Evolutionary conservation across 2,888 invertebrate genomes (phyloP), one percentile per base, ranked within the genome.

Genomic region (Macrosiphum euphorbiae): DNA sequence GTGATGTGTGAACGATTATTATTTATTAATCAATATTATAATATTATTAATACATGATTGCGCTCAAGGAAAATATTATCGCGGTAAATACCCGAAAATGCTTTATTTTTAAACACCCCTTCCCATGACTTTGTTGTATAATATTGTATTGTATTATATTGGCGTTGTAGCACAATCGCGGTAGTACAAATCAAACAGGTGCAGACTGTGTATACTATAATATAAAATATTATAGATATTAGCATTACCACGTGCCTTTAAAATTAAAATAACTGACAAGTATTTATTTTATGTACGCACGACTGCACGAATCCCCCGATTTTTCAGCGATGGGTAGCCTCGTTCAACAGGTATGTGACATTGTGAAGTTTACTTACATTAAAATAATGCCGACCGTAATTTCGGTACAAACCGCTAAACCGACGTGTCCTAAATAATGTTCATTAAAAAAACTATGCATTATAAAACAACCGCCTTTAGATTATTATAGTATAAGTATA

Each of bases 401-500:
- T 86, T 86, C 16, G 13, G 86, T 28, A 47, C 16, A n/a, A 86
- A 50, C 47, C 47, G 47, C 86, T 16, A 47, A 28, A 50, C 28
- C 16, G 47, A 24, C 44, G 47, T 47, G 47, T n/a, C 47, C 16
- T 4, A 47, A 86, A 86, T 11, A 86, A 44, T 50, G 11, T 86
- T 67, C 2, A 35, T 16, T 16, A 78, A 78, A 35, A 78, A 78
- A 41, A 35, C 7, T 7, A 78, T 78, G 87, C n/a, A 50, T 52
- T 87, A 87, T 87, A 44, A 85, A 91, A 85, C n/a, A 26, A 52
- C 50, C 24, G 50, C 78, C 3, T 55, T 91, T 44, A 86, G 86
- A 92, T 92, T 92, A 92, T 87, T 87, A 47, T 13, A 87, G 61
- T 35, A 58, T 55, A 41, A 84, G 41, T 90, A n/a, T 67, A 67